Evolutionary conservation across 2,113 vertebrate species (phyloP).

Genomic region (Tinamus guttatus): DNA sequence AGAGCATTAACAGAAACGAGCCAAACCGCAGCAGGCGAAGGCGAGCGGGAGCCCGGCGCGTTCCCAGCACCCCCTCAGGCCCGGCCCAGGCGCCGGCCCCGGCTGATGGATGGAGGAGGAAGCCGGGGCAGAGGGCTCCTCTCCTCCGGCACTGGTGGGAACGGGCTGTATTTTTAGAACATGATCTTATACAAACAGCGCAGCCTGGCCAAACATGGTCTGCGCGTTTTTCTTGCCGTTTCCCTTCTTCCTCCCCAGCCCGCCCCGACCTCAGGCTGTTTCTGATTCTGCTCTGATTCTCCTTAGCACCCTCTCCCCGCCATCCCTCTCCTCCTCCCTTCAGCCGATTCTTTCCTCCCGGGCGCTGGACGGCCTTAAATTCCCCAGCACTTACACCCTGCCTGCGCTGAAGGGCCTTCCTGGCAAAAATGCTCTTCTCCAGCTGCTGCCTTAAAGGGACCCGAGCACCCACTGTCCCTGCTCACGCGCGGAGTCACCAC

Average conservation of each 20-base stretch:
- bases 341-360: neutral
- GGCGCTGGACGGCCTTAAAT: neutral
- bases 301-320: neutral
- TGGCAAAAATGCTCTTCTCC: neutral
- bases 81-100: neutral
- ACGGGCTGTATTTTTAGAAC: conserved; percentile 68
- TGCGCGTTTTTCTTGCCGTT: conserved; percentile 13
- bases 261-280: neutral
- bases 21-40: neutral
- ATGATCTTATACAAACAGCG: conserved; percentile 61
- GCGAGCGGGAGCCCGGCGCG: fast-evolving
- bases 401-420: neutral
- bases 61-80: neutral
- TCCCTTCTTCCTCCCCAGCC: neutral
- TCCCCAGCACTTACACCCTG: conserved; percentile 59
- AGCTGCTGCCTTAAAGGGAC: conserved; percentile 37
- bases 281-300: neutral
- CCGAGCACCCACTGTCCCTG: too few relatives aligned
- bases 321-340: neutral
- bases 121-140: neutral
- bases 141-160: conserved; percentile 4
- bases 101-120: neutral
- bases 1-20: fast-evolving
- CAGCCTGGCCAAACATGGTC: conserved; percentile 66
- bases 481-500: too few relatives aligned